A percentile compares a stretch with the other conserved stretches of the same genome.
These are phyloP conservation scores for Lepus oiostolus DNA, from an alignment of 2,797 vertebrate species.

Conservation along the genomic window DNA sequence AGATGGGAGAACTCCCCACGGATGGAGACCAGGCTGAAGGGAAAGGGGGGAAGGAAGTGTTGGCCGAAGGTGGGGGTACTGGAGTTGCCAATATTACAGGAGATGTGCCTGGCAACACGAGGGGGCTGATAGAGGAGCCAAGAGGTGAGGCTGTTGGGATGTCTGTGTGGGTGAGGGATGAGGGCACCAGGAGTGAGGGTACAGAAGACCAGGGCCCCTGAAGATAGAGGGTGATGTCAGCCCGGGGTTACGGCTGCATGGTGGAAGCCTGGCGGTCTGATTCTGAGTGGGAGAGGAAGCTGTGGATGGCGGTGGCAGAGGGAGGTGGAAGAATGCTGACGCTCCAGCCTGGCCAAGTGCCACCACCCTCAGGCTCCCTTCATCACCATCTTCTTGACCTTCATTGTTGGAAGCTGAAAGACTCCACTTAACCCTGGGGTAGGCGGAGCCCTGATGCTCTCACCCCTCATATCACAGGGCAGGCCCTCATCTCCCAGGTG, in stretches of 20 bases:
- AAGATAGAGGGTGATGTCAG: background rate
- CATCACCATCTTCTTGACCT: background rate
- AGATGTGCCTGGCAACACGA: background rate
- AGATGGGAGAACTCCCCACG: background rate
- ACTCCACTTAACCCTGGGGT: background rate
- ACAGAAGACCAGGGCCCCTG: background rate
- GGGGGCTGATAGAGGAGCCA: background rate
- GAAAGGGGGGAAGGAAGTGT: conserved; percentile 21
- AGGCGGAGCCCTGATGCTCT: background rate
- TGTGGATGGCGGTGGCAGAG: background rate
- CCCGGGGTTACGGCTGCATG: background rate
- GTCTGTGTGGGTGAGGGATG: background rate
- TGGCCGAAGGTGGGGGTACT: background rate
- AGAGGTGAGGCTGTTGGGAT: background rate
- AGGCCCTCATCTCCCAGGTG: background rate
- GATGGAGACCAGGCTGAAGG: background rate
- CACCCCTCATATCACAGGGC: background rate
- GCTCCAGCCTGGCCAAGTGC: background rate
- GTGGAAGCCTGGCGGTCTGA: conserved; percentile 15
- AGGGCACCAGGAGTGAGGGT: background rate
- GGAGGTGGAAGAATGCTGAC: background rate
- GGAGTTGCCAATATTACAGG: background rate
- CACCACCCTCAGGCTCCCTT: background rate
- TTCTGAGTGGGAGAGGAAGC: background rate
- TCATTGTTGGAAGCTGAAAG: conserved; percentile 24